These are phyloP conservation scores for Tyrophagus putrescentiae DNA, from an alignment of 1,140 invertebrate species.

Conservation along the genomic window DNA sequence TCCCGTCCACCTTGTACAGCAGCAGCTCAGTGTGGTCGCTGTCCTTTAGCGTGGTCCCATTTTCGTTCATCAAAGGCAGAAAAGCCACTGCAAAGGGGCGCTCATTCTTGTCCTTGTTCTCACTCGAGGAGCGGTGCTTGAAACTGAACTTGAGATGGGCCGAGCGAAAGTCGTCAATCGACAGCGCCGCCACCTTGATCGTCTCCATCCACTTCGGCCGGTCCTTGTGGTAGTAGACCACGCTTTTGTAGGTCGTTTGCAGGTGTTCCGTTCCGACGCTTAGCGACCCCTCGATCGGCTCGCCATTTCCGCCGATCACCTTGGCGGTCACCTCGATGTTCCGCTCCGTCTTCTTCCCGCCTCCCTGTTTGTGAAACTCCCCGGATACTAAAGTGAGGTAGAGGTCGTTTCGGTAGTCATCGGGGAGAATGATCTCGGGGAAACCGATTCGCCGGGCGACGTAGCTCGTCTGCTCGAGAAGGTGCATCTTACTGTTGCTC, in stretches of 20 bases:
- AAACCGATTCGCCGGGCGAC: conserved; percentile 86
- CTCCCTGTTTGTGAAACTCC: conserved; percentile 68
- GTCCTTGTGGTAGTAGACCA: conserved; percentile 86
- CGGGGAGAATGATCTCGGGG: conserved; percentile 79
- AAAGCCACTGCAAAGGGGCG: conserved; percentile 79
- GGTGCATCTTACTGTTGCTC: conserved; percentile 65
- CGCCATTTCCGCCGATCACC: conserved; percentile 64
- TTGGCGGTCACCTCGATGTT: conserved; percentile 66
- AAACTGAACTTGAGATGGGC: conserved; percentile 81
- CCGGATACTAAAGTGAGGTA: conserved; percentile 71
- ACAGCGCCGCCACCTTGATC: conserved; percentile 72
- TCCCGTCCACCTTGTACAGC: conserved; percentile 80
- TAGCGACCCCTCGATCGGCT: conserved; percentile 54
- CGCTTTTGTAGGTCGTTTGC: conserved; percentile 64
- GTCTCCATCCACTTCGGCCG: conserved; percentile 83
- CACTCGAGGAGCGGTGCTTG: conserved; percentile 54
- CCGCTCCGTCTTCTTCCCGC: conserved; percentile 57
- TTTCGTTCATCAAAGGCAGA: conserved; percentile 66
- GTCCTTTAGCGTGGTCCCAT: conserved; percentile 77
- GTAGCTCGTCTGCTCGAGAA: conserved; percentile 47
- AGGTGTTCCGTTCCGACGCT: conserved; percentile 58
- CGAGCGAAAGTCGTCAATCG: conserved; percentile 72
- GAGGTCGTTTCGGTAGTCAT: conserved; percentile 80
- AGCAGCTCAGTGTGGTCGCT: conserved; percentile 50
- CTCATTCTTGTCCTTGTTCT: conserved; percentile 69